Conservation (phyloP, 2,113 vertebrate genomes). For the Oreotrochilus melanogaster region DNA sequence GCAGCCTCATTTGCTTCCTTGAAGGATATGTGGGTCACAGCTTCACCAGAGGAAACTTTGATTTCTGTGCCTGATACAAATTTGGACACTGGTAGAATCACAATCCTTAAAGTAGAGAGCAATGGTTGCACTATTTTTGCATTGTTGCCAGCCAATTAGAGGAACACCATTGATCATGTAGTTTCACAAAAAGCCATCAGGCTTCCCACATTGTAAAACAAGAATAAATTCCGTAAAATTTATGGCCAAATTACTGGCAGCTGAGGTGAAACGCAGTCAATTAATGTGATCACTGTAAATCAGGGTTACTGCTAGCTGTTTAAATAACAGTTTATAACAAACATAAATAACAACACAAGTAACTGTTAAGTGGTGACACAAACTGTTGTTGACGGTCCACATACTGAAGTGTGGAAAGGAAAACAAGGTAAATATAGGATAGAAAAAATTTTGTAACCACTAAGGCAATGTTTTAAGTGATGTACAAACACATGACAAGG, state of each 20-base stretch:
- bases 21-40: conserved; percentile 13
- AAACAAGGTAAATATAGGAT: conserved; percentile 40
- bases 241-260: conserved; percentile 46
- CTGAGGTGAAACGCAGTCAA: conserved; percentile 58
- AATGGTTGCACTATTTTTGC: neutral
- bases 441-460: conserved; percentile 15
- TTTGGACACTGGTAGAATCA: neutral
- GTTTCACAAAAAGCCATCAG: conserved; percentile 29
- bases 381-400: conserved; percentile 13
- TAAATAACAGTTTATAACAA: conserved; percentile 61
- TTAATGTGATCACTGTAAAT: conserved; percentile 67
- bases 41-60: neutral
- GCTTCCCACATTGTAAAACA: conserved; percentile 16
- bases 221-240: conserved; percentile 48
- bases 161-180: neutral
- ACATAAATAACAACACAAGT: conserved; percentile 54
- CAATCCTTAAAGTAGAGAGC: neutral
- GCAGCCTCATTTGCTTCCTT: neutral
- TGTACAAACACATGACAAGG: neutral
- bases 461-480: conserved; percentile 13
- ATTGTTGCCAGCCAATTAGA: conserved; percentile 33
- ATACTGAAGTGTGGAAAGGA: conserved; percentile 16
- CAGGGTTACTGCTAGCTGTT: conserved; percentile 38
- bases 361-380: conserved; percentile 54
- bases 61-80: neutral